phyloP scores from a whole-genome alignment of 2,888 invertebrate species.

The Sericinus montela region DNA sequence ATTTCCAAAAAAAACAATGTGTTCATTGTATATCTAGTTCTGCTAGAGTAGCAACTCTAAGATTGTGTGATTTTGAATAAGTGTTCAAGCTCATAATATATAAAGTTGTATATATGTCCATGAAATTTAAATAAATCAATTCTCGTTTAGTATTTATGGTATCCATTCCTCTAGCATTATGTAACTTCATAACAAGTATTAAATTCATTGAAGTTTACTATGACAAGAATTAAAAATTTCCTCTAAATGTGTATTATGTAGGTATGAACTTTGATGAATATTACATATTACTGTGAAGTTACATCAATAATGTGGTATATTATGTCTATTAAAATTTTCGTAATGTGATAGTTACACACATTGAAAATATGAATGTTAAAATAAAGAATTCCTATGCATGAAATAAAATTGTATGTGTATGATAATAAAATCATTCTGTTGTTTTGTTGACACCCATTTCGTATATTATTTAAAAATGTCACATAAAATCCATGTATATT shows the following conservation, averaged over 20 bases:
- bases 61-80: slow-evolving; percentile 45
- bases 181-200: background rate
- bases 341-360: too few relatives aligned
- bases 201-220: background rate
- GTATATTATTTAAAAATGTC: too few relatives aligned
- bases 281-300: too few relatives aligned
- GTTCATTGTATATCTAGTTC: slow-evolving; percentile 69
- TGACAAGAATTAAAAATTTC: background rate
- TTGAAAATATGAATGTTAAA: too few relatives aligned
- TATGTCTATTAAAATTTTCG: too few relatives aligned
- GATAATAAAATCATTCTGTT: too few relatives aligned
- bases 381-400: too few relatives aligned
- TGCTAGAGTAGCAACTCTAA: slow-evolving; percentile 50
- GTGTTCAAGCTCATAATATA: slow-evolving; percentile 45
- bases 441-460: too few relatives aligned
- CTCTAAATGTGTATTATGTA: background rate
- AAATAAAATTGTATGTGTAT: too few relatives aligned
- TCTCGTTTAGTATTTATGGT: slow-evolving; percentile 4
- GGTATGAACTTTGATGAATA: too few relatives aligned
- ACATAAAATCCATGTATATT: too few relatives aligned
- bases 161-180: slow-evolving; percentile 9
- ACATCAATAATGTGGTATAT: too few relatives aligned
- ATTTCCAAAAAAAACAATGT: slow-evolving; percentile 56
- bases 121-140: background rate
- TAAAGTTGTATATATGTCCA: slow-evolving; percentile 14